These are phyloP conservation scores for Torymus auratus DNA, from an alignment of 2,888 invertebrate species.

Conservation along the genomic window DNA sequence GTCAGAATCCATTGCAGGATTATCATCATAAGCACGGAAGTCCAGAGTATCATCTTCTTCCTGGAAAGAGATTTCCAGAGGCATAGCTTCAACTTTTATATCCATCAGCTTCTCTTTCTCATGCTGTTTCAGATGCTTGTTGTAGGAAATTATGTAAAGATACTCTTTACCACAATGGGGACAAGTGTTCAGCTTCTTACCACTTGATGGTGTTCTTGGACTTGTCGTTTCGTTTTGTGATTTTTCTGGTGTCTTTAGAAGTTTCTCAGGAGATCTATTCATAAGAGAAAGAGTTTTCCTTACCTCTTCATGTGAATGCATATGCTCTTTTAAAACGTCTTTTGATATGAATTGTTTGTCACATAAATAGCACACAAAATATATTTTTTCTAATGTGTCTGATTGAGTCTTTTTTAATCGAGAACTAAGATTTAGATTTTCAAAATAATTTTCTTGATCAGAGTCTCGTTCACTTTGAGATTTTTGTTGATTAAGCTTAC, in stretches of 20 bases:
- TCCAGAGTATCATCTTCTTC: constrained; percentile 66
- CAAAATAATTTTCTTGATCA: constrained; percentile 74
- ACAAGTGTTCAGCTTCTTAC: constrained; percentile 72
- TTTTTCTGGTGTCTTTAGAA: constrained; percentile 48
- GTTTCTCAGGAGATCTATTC: constrained; percentile 56
- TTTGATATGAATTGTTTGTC: constrained; percentile 73
- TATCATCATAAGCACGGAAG: constrained; percentile 61
- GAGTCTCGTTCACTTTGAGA: constrained; percentile 61
- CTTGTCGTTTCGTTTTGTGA: neutral
- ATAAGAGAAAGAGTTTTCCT: constrained; percentile 67
- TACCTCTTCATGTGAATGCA: constrained; percentile 74
- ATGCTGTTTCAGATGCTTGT: constrained; percentile 73
- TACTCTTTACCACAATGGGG: constrained; percentile 75
- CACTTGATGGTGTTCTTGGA: constrained; percentile 65
- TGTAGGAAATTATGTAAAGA: constrained; percentile 73
- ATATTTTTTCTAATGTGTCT: constrained; percentile 69
- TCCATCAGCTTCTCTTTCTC: constrained; percentile 66
- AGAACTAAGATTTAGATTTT: constrained; percentile 73
- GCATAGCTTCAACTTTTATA: constrained; percentile 60
- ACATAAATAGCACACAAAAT: constrained; percentile 73
- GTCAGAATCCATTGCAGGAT: constrained; percentile 55
- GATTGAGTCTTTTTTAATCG: constrained; percentile 67
- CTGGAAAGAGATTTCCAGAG: constrained; percentile 66
- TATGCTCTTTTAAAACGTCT: constrained; percentile 72
- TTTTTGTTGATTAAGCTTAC: constrained; percentile 40